Conservation (phyloP, 2,113 vertebrate species). For the Hippolais icterina region DNA sequence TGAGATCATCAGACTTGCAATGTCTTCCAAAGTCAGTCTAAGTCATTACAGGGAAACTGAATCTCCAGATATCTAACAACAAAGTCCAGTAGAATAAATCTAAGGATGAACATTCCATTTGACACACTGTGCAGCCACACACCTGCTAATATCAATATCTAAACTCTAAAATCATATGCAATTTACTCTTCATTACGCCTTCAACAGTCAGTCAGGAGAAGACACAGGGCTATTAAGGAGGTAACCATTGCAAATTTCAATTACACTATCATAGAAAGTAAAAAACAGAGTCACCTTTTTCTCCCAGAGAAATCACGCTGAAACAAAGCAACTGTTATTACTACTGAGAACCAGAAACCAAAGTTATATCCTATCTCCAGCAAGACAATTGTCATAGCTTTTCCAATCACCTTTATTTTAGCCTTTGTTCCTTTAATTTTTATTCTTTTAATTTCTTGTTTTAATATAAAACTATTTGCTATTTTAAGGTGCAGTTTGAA, state of each 20-base stretch:
- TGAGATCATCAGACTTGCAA: conserved; percentile 2
- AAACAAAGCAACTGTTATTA: background rate
- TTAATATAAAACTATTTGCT: background rate
- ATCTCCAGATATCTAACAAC: background rate
- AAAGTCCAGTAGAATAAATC: conserved; percentile 4
- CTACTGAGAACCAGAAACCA: background rate
- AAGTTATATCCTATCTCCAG: background rate
- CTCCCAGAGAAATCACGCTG: background rate
- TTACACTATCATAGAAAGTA: background rate
- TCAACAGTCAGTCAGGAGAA: background rate
- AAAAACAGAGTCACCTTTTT: background rate
- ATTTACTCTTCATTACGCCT: background rate
- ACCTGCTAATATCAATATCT: background rate
- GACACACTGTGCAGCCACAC: background rate
- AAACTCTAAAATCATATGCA: background rate
- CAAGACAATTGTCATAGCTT: background rate
- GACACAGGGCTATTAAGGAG: background rate
- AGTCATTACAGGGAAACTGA: background rate
- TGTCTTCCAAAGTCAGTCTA: background rate
- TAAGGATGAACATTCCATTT: background rate
- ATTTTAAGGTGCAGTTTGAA: background rate
- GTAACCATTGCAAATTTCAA: background rate
- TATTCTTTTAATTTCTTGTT: background rate
- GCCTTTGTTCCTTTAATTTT: background rate
- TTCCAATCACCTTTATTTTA: background rate